A percentile compares a stretch with the other conserved stretches of the same genome.
Evolutionary conservation across 2,888 invertebrate genomes (phyloP).

Genomic region (Stenoptilia bipunctidactyla): DNA sequence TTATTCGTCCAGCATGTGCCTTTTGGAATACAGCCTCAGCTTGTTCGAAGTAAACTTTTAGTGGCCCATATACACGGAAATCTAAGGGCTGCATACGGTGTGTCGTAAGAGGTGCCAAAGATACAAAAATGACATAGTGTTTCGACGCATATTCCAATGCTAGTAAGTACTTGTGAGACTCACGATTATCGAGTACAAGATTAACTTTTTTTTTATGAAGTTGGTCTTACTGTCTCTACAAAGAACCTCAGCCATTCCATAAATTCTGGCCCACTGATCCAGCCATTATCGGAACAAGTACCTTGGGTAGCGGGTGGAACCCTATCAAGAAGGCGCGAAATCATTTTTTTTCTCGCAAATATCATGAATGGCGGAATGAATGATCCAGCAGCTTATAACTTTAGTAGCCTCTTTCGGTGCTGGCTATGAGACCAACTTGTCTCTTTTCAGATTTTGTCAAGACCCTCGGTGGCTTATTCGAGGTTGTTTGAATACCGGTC

Average conservation of each 20-base stretch:
- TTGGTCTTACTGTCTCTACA: constrained; percentile 10
- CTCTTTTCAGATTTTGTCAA: constrained; percentile 6
- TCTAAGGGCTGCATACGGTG: constrained; percentile 12
- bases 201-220: constrained; percentile 10
- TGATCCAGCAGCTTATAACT: constrained; percentile 14
- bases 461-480: constrained; percentile 11
- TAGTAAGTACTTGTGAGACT: constrained; percentile 8
- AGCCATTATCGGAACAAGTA: constrained; percentile 8
- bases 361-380: constrained; percentile 9
- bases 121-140: constrained; percentile 11
- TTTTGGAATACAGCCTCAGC: background rate
- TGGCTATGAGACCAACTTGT: constrained; percentile 8
- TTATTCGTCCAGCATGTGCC: background rate
- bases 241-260: constrained; percentile 10
- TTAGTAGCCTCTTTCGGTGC: constrained; percentile 11
- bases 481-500: constrained; percentile 10
- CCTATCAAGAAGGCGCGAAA: constrained; percentile 10
- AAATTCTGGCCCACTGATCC: constrained; percentile 8
- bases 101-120: constrained; percentile 10
- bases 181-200: constrained; percentile 9
- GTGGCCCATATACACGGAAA: constrained; percentile 6
- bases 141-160: constrained; percentile 9
- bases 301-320: background rate
- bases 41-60: constrained; percentile 2
- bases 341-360: constrained; percentile 7